A percentile compares a stretch with the other conserved stretches of the same genome.
phyloP scores from a whole-genome alignment of 2,113 vertebrate species.

The Panurus biarmicus region DNA sequence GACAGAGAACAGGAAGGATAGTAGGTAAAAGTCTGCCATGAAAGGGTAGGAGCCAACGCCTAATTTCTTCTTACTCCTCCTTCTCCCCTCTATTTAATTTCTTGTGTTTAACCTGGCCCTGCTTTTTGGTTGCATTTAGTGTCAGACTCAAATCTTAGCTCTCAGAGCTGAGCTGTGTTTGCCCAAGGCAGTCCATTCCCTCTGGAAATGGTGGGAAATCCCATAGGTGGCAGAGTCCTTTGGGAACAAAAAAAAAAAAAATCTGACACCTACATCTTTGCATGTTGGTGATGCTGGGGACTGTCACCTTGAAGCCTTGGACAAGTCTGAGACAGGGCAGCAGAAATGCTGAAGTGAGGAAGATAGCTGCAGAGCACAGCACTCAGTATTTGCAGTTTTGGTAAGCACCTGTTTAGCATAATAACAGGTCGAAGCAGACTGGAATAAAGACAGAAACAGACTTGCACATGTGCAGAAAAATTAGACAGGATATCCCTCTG shows the following conservation, averaged over 20 bases:
- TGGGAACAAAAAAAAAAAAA: neutral
- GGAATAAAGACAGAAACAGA: neutral
- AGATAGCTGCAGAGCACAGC: neutral
- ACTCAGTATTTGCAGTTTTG: neutral
- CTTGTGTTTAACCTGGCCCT: neutral
- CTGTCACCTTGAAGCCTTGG: neutral
- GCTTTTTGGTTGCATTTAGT: neutral
- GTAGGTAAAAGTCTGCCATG: neutral
- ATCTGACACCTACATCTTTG: neutral
- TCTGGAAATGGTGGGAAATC: neutral
- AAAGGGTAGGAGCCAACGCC: neutral
- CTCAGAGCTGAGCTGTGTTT: neutral
- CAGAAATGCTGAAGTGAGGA: neutral
- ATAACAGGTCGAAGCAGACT: neutral
- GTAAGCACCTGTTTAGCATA: neutral
- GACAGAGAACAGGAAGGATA: neutral
- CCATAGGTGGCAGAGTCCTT: neutral
- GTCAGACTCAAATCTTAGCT: neutral
- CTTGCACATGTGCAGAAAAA: neutral
- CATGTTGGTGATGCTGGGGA: neutral
- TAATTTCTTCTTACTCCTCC: neutral
- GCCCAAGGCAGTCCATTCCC: neutral
- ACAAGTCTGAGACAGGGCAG: neutral
- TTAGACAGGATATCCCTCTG: neutral
- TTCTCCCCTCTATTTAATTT: neutral